Base-by-base conservation (phyloP, 2,113 vertebrate species). In the Pardalotus punctatus region DNA sequence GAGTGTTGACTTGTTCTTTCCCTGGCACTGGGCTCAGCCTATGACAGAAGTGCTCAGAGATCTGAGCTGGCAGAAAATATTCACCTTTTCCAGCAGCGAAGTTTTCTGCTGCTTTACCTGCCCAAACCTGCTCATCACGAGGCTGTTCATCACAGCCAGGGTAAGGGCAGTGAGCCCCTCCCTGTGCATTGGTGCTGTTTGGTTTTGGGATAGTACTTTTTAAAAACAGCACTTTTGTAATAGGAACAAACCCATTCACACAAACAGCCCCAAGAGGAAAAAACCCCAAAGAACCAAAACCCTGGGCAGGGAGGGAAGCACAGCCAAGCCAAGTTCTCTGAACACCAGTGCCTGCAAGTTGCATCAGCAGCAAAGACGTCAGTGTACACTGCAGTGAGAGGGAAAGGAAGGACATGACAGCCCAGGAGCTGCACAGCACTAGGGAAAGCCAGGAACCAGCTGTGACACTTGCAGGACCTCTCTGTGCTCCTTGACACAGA, bases 301-400 rank as follows among this genome's bases (percentile, higher is more conserved):
- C 5, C 22, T 14, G 45, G 58, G 22, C 23, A 23, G 51, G 1
- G 74, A 80, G 35, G 31, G 23, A 85, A 79, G 60, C 0, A 40
- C 2, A 77, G 54, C 4, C 86, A 60, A 88, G 56, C 6, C 18
- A 33, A 80, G 67, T 81, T 74, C 70, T 42, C 71, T 45, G 38
- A 45, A 77, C 72, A 31, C 21, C 3, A 58, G 54, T 5, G 35
- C 54, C 17, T 73, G 62, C 35, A 18, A 45, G 93, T 93, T 93
- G 86, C 93, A 95, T 94, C 96, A 93, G 88, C 91, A 88, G 90
- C 8, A 20, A 2, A 61, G 88, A 85, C 3, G 5, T 90, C 71
- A 92, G 95, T 6, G 64, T 64, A 81, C 72, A 8, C 73, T 56
- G 90, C 77, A 93, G 90, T 7, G 35, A 61, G 60, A 91, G 35